Evolutionary conservation across 2,888 invertebrate species (phyloP).

Genomic region (Tetranychus piercei): DNA sequence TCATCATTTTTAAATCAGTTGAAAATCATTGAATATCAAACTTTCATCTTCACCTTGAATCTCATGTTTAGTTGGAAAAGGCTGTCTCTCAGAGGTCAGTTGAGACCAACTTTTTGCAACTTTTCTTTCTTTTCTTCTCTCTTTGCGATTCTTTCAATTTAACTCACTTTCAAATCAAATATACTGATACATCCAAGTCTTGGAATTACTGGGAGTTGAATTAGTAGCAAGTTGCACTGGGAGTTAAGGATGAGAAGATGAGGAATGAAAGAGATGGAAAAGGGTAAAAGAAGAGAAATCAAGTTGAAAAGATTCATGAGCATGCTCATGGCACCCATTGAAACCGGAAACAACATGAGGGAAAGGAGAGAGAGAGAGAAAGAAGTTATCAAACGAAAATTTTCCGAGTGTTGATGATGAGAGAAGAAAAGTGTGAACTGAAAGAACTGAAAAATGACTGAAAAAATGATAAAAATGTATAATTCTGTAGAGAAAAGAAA

Average conservation of each 20-base stretch:
- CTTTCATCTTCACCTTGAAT: no score
- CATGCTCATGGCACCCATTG: neutral
- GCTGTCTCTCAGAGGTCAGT: no score
- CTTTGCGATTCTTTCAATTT: neutral
- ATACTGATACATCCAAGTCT: neutral
- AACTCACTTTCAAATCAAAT: neutral
- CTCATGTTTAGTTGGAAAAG: no score
- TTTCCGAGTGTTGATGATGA: neutral
- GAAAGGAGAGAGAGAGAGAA: neutral
- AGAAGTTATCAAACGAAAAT: neutral
- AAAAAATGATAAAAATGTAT: neutral
- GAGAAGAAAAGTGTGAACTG: neutral
- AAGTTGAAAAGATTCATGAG: slow-evolving; percentile 5
- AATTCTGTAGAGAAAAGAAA: neutral
- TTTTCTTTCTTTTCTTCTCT: neutral
- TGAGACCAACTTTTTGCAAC: neutral
- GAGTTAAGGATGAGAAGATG: neutral
- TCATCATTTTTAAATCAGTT: no score
- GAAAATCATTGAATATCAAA: no score
- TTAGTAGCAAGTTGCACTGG: neutral
- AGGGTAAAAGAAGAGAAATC: neutral
- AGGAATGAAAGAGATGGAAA: neutral
- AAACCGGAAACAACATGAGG: neutral
- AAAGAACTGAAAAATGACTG: neutral
- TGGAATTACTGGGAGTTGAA: neutral